Evolutionary conservation across 1,140 invertebrate species (phyloP), one percentile per base, ranked within the genome.

Genomic region (Drosophila punjabiensis): DNA sequence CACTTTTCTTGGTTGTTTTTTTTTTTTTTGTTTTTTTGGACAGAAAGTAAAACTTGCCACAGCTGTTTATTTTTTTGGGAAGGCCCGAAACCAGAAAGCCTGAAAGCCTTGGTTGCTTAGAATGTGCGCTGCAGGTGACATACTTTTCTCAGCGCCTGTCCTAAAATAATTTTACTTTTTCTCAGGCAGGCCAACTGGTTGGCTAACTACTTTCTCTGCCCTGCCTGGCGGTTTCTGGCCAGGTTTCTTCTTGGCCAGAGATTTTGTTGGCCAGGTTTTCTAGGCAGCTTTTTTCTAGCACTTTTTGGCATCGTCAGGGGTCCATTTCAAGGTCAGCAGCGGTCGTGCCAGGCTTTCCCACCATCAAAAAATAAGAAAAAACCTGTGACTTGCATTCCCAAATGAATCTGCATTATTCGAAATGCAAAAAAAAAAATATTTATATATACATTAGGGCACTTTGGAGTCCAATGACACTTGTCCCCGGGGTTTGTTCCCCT

Each of bases 121-220:
- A 79, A 35, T 58, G 55, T 24, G 35, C 55, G 14, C 55, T 58
- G 86, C 85, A 89, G 86, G 85, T 90, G 85, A 89, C 85, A 89
- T 76, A 89, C 85, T 85, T 89, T 87, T 87, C 69, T 77, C 62
- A 55, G 61, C 65, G 76, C 76, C 78, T 83, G 84, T 90, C 85
- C 85, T 82, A 89, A 90, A 89, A 89, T 89, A 89, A 90, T 89
- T 89, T 89, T 85, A 85, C 86, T 89, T 90, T 90, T 90, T 65
- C 79, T 69, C 56, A 58, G 56, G n/a, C 50, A 56, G 16, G 30
- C 61, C 84, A 88, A 88, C 86, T 73, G 52, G 85, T 88, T 87
- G 68, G 30, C 70, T 52, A 43, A 74, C 75, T 78, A 88, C 85
- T 88, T 88, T 88, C 85, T 88, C 85, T 84, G 81, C 73, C 80